These are phyloP conservation scores for Ammodramus savannarum DNA, from an alignment of 2,113 vertebrate genomes.

Conservation along the genomic window DNA sequence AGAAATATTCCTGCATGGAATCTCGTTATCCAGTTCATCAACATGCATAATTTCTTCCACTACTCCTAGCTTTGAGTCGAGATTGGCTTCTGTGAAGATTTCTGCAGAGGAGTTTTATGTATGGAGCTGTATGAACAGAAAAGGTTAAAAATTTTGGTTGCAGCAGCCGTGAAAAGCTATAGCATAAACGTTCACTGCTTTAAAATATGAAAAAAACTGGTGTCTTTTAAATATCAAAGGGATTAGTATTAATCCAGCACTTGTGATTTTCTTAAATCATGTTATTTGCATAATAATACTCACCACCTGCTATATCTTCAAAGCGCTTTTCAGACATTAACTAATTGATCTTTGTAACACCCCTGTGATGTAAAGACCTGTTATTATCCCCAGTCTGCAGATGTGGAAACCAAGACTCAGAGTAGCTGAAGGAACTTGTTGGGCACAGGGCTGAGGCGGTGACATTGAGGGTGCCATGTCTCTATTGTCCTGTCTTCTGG, in stretches of 20 bases:
- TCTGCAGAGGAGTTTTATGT: neutral
- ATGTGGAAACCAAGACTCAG: constrained; percentile 13
- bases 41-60: constrained; percentile 15
- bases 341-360: constrained; percentile 59
- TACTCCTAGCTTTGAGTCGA: neutral
- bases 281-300: constrained; percentile 59
- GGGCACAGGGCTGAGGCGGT: neutral
- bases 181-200: constrained; percentile 1
- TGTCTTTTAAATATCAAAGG: constrained; percentile 65
- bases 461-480: accelerated
- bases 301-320: constrained; percentile 61
- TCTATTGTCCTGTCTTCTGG: neutral
- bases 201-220: constrained; percentile 52
- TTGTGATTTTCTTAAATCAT: constrained; percentile 63
- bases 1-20: constrained; percentile 49
- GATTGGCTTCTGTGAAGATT: constrained; percentile 17
- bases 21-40: constrained; percentile 58
- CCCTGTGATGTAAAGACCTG: constrained; percentile 48
- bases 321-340: constrained; percentile 56
- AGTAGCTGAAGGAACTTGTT: constrained; percentile 12
- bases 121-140: neutral
- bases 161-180: neutral
- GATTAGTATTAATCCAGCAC: constrained; percentile 62
- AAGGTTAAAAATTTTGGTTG: constrained; percentile 51
- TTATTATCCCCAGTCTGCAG: constrained; percentile 48